Evolutionary conservation across 2,113 vertebrate species (phyloP).

Genomic region (Dinomys branickii): DNA sequence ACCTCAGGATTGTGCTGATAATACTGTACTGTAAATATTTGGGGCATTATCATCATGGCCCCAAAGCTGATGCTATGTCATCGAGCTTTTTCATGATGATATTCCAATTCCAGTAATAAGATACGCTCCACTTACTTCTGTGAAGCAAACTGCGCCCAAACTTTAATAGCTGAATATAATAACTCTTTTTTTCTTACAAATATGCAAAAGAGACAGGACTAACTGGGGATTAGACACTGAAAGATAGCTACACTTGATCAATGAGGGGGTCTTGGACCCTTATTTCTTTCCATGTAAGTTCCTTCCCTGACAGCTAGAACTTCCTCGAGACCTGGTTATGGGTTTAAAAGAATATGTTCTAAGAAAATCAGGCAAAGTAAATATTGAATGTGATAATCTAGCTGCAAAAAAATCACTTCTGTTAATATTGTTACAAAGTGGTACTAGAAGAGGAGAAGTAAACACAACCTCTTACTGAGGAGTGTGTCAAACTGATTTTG

Average conservation of each 20-base stretch:
- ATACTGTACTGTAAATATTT: neutral
- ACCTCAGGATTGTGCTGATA: neutral
- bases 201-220: neutral
- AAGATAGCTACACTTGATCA: neutral
- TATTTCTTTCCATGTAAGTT: neutral
- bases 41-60: neutral
- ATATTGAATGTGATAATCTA: neutral
- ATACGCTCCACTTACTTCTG: neutral
- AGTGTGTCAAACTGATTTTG: neutral
- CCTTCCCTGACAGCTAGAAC: neutral
- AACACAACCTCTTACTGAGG: neutral
- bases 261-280: neutral
- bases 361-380: neutral
- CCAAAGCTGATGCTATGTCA: neutral
- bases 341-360: neutral
- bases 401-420: neutral
- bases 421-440: neutral
- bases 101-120: neutral
- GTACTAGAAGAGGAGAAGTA: neutral
- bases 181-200: neutral
- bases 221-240: too few relatives aligned
- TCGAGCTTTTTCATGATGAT: neutral
- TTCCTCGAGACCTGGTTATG: neutral
- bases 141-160: neutral
- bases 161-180: neutral